Base-by-base conservation (phyloP, 2,113 vertebrate species). In the Coturnix japonica region DNA sequence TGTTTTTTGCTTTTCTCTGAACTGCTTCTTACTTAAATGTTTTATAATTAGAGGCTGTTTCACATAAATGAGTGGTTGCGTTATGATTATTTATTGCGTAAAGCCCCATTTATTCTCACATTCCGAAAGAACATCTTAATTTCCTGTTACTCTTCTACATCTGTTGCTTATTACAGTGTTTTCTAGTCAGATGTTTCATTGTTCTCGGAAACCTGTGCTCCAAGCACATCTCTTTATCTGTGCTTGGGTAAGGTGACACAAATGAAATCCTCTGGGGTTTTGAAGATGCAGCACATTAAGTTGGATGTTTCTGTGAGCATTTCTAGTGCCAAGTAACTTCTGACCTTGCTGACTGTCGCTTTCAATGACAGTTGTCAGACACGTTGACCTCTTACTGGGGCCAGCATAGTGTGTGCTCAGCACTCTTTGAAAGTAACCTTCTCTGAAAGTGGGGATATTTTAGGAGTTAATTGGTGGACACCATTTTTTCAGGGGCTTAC, bases 31-130 rank as follows among this genome's bases (percentile, higher is more conserved):
- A 30, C 60, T 86, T 69, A 74, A 57, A 41, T 79, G 44, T 84
- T 86, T 73, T 57, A 57, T 91, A 87, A 73, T 85, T 72, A 85
- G 89, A 89, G 75, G 53, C 39, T 84, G 49, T 76, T 87, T 25
- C 61, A 28, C 65, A 74, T 82, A 87, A 92, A 81, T 77, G 64
- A 89, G 33, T 1, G 4, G 59, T 63, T 91, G 16, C 79, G 56
- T 89, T 70, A 75, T 73, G 49, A 54, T 87, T 89, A 57, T 89
- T 89, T 90, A 65, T 87, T 95, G 41, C 7, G 1, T 65, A 76
- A 92, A 92, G 39, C 51, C 59, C 37, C 37, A 44, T 91, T 94
- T 85, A 65, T 85, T 89, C 59, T 33, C 64, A 18, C 0, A 3
- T 79, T 93, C 33, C 37, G 71, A 60, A 85, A 73, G 79, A 92